Percentiles rank a stretch among this genome's conserved stretches.
Evolutionary conservation across 2,113 vertebrate species (phyloP).

Genomic region (Chloroceryle aenea): DNA sequence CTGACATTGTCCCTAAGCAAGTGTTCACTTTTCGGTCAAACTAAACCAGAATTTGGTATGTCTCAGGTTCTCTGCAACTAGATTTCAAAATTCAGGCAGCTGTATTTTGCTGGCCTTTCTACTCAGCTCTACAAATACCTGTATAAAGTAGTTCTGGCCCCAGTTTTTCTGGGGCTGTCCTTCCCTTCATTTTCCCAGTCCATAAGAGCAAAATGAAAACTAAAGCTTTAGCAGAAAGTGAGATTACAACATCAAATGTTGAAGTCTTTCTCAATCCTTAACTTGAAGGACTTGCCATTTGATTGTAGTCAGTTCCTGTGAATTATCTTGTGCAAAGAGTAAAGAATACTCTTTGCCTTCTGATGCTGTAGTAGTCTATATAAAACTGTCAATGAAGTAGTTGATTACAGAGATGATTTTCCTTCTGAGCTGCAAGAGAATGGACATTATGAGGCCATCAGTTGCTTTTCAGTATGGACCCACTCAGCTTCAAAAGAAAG

Average conservation of each 20-base stretch:
- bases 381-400: neutral
- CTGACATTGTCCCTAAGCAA: neutral
- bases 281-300: neutral
- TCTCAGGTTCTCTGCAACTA: neutral
- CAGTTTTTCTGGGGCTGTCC: neutral
- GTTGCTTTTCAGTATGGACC: neutral
- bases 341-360: neutral
- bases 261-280: neutral
- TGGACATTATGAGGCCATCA: neutral
- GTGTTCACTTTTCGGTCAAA: neutral
- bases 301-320: neutral
- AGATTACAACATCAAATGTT: neutral
- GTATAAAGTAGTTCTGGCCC: neutral
- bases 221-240: neutral
- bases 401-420: neutral
- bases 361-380: neutral
- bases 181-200: neutral
- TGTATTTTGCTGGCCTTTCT: neutral
- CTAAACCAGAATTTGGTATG: neutral
- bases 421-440: neutral
- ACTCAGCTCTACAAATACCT: neutral
- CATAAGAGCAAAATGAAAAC: neutral
- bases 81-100: neutral
- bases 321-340: neutral
- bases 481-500: neutral